Percentiles rank a stretch among this genome's conserved stretches.
Evolutionary conservation across 2,888 invertebrate genomes (phyloP).

Genomic region (Acanthoscelides obtectus): DNA sequence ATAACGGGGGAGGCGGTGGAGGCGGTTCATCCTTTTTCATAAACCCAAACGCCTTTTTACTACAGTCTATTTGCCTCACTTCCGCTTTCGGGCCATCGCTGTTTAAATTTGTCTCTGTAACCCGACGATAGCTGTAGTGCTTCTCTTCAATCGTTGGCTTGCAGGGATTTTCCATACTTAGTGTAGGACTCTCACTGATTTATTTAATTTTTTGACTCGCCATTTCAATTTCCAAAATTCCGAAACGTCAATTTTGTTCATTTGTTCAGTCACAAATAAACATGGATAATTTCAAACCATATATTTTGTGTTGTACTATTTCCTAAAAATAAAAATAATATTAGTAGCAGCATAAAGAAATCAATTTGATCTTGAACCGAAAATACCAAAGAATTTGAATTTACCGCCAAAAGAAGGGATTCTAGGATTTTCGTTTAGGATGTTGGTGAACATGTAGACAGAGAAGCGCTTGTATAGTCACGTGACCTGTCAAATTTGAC

Average conservation of each 20-base stretch:
- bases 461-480: slow-evolving; percentile 26
- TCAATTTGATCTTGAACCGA: background rate
- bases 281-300: background rate
- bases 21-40: slow-evolving; percentile 15
- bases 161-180: slow-evolving; percentile 31
- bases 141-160: slow-evolving; percentile 29
- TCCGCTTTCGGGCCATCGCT: slow-evolving; percentile 30
- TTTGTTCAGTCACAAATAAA: slow-evolving; percentile 25
- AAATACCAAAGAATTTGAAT: background rate
- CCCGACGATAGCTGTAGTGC: slow-evolving; percentile 25
- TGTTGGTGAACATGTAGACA: background rate
- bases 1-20: slow-evolving; percentile 16
- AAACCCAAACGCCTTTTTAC: slow-evolving; percentile 23
- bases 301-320: background rate
- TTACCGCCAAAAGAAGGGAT: background rate
- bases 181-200: slow-evolving; percentile 15
- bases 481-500: slow-evolving; percentile 38
- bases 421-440: background rate
- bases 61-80: slow-evolving; percentile 34
- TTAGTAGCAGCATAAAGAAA: background rate
- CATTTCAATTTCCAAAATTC: slow-evolving; percentile 12
- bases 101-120: slow-evolving; percentile 24
- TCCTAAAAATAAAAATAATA: background rate
- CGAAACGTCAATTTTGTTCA: slow-evolving; percentile 22
- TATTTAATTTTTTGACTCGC: slow-evolving; percentile 17